A percentile compares a stretch with the other conserved stretches of the same genome.
Evolutionary conservation across 2,797 vertebrate species (phyloP).

Genomic region (Nyctalus aviator): DNA sequence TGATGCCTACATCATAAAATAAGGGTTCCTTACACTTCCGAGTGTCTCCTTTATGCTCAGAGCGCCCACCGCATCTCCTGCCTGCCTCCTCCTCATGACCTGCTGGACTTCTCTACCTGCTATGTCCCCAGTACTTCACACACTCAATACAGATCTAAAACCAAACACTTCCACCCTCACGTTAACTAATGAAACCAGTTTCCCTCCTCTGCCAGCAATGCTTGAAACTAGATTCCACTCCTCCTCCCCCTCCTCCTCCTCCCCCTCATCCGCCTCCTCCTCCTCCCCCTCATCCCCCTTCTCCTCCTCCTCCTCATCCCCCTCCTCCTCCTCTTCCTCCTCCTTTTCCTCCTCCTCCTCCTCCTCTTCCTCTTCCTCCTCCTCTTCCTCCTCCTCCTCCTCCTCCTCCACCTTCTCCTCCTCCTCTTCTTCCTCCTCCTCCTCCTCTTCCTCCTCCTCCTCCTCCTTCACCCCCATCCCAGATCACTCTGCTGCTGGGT

Average conservation of each 20-base stretch:
- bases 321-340: too few relatives aligned
- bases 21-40: neutral
- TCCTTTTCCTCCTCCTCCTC: too few relatives aligned
- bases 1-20: neutral
- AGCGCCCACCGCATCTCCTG: neutral
- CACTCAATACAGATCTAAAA: neutral
- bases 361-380: too few relatives aligned
- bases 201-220: neutral
- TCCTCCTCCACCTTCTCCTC: too few relatives aligned
- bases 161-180: neutral
- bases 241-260: neutral
- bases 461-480: neutral
- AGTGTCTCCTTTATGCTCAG: neutral
- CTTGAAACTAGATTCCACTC: neutral
- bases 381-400: too few relatives aligned
- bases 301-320: too few relatives aligned
- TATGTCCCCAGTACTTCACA: neutral
- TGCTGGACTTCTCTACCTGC: neutral
- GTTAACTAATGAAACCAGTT: neutral
- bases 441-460: neutral
- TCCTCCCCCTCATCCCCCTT: too few relatives aligned
- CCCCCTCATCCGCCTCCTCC: too few relatives aligned
- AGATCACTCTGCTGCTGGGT: neutral
- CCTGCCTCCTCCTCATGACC: neutral
- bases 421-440: too few relatives aligned